Base-by-base conservation (phyloP, 2,797 vertebrate species). In the Dendrocincla tyrannina region DNA sequence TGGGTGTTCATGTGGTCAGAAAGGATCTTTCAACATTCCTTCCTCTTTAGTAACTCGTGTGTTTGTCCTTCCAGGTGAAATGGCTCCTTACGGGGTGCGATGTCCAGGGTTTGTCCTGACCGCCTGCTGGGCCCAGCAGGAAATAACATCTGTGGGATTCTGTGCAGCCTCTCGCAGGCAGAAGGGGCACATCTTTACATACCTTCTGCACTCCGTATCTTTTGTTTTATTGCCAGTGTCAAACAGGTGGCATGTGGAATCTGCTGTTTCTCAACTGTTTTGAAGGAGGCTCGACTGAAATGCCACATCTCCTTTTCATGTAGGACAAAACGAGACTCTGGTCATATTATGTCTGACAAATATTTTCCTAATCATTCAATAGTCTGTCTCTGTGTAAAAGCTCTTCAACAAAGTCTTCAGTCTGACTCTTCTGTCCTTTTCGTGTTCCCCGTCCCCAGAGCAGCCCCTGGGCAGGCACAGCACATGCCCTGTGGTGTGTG, bases 181-280 rank as follows among this genome's bases (percentile, higher is more conserved):
- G 83, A 35, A 67, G 68, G 82, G 75, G 55, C 50, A 3, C 19
- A 33, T 56, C 81, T 74, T 83, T 60, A 30, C 37, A 74, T 76
- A 72, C 85, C 74, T 97, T 53, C 92, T 89, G 95, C 88, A 78
- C 75, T 56, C 63, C n/a, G 1, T 68, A 37, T 76, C 78, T 93
- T 82, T 39, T 49, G 18, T 69, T 92, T 92, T 89, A 79, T 89
- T 27, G 37, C 42, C 89, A 62, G 17, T 79, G 88, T 75, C 95
- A 77, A 11, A 46, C 49, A 32, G 60, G 5, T 67, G 88, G 91
- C 85, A 91, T 88, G 94, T 88, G 70, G 67, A 90, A 56, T 79
- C 85, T 95, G 89, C 79, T 72, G 4, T 46, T 85, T 88, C 87
- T 95, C 95, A 85, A 8, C 59, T 76, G 2, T 85, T 90, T 94